Evolutionary conservation across 1,140 invertebrate species (phyloP).

Genomic region (Drosophila pseudoobscura): DNA sequence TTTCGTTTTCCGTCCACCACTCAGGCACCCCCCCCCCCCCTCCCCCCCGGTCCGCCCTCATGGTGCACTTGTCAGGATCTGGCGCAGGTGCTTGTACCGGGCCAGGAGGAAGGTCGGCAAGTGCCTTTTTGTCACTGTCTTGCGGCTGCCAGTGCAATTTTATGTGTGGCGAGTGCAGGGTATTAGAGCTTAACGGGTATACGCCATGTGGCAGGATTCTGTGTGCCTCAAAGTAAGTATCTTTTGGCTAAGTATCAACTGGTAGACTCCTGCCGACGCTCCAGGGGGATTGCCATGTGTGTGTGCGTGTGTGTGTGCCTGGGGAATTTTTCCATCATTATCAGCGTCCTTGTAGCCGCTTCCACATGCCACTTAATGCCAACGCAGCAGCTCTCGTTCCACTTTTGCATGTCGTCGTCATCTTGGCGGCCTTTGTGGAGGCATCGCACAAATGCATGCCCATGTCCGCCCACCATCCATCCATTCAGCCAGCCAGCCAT

Average conservation of each 20-base stretch:
- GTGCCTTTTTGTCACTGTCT: slow-evolving; percentile 79
- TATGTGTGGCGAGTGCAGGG: slow-evolving; percentile 48
- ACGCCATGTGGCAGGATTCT: background rate
- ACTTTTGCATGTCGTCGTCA: slow-evolving; percentile 63
- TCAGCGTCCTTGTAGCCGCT: slow-evolving; percentile 75
- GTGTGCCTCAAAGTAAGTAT: background rate
- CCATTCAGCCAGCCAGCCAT: background rate
- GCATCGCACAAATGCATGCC: slow-evolving; percentile 63
- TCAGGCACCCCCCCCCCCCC: slow-evolving; percentile 1
- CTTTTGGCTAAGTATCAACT: slow-evolving; percentile 37
- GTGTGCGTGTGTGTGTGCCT: slow-evolving; percentile 34
- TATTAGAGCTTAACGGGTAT: slow-evolving; percentile 26
- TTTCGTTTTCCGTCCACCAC: slow-evolving; percentile 60
- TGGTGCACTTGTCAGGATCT: slow-evolving; percentile 51
- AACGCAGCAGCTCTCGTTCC: slow-evolving; percentile 69
- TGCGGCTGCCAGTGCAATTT: slow-evolving; percentile 71
- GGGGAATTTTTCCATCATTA: slow-evolving; percentile 80
- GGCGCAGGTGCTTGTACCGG: background rate
- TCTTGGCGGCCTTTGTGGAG: slow-evolving; percentile 55
- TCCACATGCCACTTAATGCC: slow-evolving; percentile 81
- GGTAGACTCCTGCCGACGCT: slow-evolving; percentile 28
- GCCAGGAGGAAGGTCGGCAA: slow-evolving; percentile 52
- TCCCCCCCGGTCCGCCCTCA: background rate
- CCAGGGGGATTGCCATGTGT: slow-evolving; percentile 41
- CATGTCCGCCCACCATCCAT: slow-evolving; percentile 12